Percentiles rank a stretch among this genome's conserved stretches.
phyloP scores from a whole-genome alignment of 2,888 invertebrate species.

The Buathra laborator region DNA sequence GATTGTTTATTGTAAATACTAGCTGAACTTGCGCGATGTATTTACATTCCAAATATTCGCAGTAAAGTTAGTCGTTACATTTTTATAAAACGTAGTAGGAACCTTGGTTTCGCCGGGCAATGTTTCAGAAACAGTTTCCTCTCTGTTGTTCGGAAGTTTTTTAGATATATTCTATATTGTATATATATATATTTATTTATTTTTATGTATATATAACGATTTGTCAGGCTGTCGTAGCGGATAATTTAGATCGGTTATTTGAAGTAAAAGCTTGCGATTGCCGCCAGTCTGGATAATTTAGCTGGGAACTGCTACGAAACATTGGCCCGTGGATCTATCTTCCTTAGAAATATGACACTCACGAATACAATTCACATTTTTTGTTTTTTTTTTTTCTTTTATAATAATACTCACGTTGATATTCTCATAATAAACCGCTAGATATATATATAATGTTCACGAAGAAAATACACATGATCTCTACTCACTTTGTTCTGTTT shows the following conservation, averaged over 20 bases:
- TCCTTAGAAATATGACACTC: slow-evolving; percentile 85
- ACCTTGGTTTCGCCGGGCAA: slow-evolving; percentile 88
- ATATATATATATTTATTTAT: slow-evolving; percentile 47
- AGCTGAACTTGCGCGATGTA: slow-evolving; percentile 81
- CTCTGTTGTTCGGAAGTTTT: slow-evolving; percentile 68
- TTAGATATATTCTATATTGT: slow-evolving; percentile 49
- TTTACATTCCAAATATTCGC: slow-evolving; percentile 82
- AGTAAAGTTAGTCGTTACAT: slow-evolving; percentile 81
- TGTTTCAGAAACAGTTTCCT: slow-evolving; percentile 84
- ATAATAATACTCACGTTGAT: slow-evolving; percentile 81
- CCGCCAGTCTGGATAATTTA: slow-evolving; percentile 72
- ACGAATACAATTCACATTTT: slow-evolving; percentile 84
- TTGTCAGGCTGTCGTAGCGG: slow-evolving; percentile 64
- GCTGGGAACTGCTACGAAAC: slow-evolving; percentile 84
- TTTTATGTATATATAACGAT: slow-evolving; percentile 62
- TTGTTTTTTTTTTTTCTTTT: slow-evolving; percentile 70
- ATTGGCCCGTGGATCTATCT: slow-evolving; percentile 85
- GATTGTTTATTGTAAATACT: slow-evolving; percentile 83
- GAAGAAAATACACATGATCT: slow-evolving; percentile 85
- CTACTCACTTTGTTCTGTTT: slow-evolving; percentile 68
- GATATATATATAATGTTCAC: slow-evolving; percentile 79
- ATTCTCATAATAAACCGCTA: slow-evolving; percentile 80
- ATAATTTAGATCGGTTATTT: slow-evolving; percentile 59
- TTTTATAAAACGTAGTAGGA: slow-evolving; percentile 87
- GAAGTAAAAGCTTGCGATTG: slow-evolving; percentile 59